phyloP scores from a whole-genome alignment of 2,888 invertebrate genomes.

The Epinotia demarniana region DNA sequence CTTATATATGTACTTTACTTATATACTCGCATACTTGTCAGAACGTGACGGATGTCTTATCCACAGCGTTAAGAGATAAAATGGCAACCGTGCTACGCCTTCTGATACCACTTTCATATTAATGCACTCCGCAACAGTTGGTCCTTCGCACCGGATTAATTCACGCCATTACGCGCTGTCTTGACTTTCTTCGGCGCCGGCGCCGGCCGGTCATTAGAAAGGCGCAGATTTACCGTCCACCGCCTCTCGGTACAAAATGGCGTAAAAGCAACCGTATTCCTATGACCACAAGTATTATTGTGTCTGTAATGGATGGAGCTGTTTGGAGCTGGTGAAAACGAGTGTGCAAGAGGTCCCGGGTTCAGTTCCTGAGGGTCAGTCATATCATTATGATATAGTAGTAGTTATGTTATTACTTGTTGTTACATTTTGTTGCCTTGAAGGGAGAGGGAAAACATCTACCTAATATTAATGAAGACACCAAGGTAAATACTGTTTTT shows the following conservation, averaged over 20 bases:
- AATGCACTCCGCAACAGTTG: neutral
- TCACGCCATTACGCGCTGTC: constrained; percentile 21
- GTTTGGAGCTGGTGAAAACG: constrained; percentile 10
- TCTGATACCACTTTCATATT: neutral
- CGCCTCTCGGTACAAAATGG: neutral
- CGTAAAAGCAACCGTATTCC: neutral
- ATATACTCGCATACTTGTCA: too few relatives aligned
- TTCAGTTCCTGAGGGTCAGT: neutral
- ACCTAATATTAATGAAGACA: too few relatives aligned
- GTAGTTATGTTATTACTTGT: too few relatives aligned
- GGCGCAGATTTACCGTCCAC: constrained; percentile 35
- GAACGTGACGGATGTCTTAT: too few relatives aligned
- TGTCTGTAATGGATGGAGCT: neutral
- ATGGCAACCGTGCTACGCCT: too few relatives aligned
- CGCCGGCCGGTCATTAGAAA: constrained; percentile 50
- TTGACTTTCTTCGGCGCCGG: constrained; percentile 51
- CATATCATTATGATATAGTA: neutral
- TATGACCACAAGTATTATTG: neutral
- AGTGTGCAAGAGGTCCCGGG: neutral
- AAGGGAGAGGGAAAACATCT: too few relatives aligned
- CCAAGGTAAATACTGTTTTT: too few relatives aligned
- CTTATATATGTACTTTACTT: too few relatives aligned
- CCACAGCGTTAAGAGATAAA: too few relatives aligned
- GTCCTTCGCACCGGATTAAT: constrained; percentile 1
- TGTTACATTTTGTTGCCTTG: too few relatives aligned